Evolutionary conservation across 2,888 invertebrate genomes (phyloP), one percentile per base, ranked within the genome.

Genomic region (Dexiosoma caninum): DNA sequence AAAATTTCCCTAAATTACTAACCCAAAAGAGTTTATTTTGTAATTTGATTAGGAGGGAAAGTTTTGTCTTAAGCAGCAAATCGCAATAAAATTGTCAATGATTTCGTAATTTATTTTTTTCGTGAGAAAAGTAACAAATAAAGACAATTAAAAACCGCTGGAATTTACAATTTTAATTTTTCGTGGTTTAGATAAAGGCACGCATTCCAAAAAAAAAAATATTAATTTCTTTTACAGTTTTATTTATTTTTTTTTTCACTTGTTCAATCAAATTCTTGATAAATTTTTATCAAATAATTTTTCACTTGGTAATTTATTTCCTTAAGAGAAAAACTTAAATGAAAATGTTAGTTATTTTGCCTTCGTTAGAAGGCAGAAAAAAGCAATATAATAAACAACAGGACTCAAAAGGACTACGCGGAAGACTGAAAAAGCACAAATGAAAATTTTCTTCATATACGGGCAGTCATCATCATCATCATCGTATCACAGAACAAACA

Each of bases 341-440:
- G 3, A 55, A 44, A 62, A 42, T 7, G 51, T 10, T 23, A 32
- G 27, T 57, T 57, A 30, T 62, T 71, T 77, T 81, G 81, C 77
- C 14, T 71, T 64, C 64, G 51, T 77, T n/a, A 83, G 83, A 84
- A 85, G 74, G 82, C 82, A 77, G 69, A 72, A 23, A 82, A 84
- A 75, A 77, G 76, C 19, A 62, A 27, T 42, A n/a, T 46, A 74
- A 81, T 44, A 62, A 85, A 85, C 85, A 84, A 88, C 87, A 87
- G 85, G 85, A 85, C 87, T 85, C 86, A 84, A 86, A 86, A 87
- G 87, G 85, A 88, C 85, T 84, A 85, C 84, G 83, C 88, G 87
- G 88, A 87, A 87, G 88, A 87, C 87, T 87, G 85, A 82, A 77
- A 81, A 70, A 69, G 76, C 78, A 77, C 62, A 72, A 49, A 23